phyloP scores from a whole-genome alignment of 1,140 invertebrate species.

The Sesamia nonagrioides region DNA sequence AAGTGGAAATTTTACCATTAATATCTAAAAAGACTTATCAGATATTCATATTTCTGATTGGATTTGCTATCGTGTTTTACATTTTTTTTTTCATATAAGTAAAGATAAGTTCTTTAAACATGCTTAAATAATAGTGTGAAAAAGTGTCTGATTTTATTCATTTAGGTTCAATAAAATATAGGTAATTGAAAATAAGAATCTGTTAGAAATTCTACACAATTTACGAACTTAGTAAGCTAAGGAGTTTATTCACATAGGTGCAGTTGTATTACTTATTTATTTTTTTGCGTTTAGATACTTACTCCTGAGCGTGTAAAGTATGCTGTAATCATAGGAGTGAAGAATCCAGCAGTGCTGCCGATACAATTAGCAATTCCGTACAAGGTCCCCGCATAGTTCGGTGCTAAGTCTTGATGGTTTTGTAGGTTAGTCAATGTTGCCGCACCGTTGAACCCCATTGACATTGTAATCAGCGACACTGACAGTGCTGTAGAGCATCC shows the following conservation, averaged over 20 bases:
- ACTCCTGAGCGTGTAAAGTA: slow-evolving; percentile 90
- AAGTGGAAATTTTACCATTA: slow-evolving; percentile 56
- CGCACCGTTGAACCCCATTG: slow-evolving; percentile 94
- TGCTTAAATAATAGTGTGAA: too few species aligned
- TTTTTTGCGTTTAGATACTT: slow-evolving; percentile 57
- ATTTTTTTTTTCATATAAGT: background rate
- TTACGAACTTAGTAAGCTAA: too few species aligned
- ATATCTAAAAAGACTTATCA: background rate
- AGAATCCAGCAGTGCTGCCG: slow-evolving; percentile 92
- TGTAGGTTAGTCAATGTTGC: slow-evolving; percentile 94
- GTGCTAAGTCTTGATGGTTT: slow-evolving; percentile 94
- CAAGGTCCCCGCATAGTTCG: slow-evolving; percentile 92
- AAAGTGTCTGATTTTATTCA: too few species aligned
- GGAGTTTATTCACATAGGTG: background rate
- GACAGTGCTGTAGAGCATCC: slow-evolving; percentile 90
- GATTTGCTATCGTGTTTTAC: background rate
- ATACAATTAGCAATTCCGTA: slow-evolving; percentile 93
- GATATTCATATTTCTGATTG: background rate
- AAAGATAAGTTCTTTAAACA: background rate
- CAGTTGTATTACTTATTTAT: background rate
- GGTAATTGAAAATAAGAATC: too few species aligned
- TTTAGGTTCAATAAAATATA: too few species aligned
- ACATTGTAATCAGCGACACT: slow-evolving; percentile 91
- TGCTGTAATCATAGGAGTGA: slow-evolving; percentile 91
- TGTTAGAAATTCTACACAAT: too few species aligned